These are phyloP conservation scores for Paracentrotus lividus DNA, from an alignment of 53 echinoderm and acorn worm genomes.

Conservation along the genomic window DNA sequence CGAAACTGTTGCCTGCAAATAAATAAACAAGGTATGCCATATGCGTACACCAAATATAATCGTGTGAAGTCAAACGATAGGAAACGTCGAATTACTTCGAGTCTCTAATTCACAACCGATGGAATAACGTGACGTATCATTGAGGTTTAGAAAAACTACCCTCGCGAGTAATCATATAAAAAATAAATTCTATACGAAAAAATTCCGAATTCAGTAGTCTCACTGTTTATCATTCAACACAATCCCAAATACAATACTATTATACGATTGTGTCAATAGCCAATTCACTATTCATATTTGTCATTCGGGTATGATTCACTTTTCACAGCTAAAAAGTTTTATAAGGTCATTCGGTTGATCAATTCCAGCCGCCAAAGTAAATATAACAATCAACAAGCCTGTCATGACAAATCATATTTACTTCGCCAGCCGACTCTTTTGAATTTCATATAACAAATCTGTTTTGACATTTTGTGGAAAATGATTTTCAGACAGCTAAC, in stretches of 20 bases:
- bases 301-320: not conserved
- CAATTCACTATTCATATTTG: not conserved
- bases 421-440: not conserved
- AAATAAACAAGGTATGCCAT: not conserved
- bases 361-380: constrained; percentile 3
- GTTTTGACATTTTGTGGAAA: not conserved
- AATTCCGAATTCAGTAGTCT: not conserved
- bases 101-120: too few relatives aligned
- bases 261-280: not conserved
- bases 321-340: not conserved
- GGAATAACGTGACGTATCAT: not conserved
- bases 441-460: not conserved
- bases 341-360: not conserved
- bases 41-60: too few relatives aligned
- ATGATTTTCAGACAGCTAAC: not conserved
- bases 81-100: not conserved
- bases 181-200: not conserved
- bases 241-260: not conserved
- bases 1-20: too few relatives aligned
- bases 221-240: not conserved
- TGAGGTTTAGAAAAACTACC: not conserved
- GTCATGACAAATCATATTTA: not conserved
- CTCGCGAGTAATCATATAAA: not conserved
- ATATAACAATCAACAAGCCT: not conserved
- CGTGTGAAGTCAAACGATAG: not conserved